A percentile compares a stretch with the other conserved stretches of the same genome.
Conservation (phyloP, 1,140 invertebrate genomes). For the Drosophila chauvacae region DNA sequence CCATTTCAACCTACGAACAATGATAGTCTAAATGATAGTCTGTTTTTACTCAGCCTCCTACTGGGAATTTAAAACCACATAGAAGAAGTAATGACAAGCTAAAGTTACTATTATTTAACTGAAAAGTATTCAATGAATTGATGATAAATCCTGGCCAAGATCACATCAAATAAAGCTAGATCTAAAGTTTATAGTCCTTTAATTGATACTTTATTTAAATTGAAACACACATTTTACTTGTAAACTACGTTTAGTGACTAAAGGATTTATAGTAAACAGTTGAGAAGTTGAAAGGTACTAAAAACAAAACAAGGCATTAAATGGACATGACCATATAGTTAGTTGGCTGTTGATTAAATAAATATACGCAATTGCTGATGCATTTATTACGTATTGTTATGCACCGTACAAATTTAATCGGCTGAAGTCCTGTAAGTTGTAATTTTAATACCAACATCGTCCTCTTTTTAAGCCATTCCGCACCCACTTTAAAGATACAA, state of each 20-base stretch:
- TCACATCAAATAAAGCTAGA: not conserved
- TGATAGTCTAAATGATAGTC: not conserved
- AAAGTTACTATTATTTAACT: not conserved
- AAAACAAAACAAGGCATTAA: not conserved
- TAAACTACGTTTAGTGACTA: not conserved
- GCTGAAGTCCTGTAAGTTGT: not conserved
- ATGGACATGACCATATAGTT: not conserved
- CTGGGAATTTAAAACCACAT: not conserved
- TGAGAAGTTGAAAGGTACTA: not conserved
- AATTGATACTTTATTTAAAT: conserved; percentile 16
- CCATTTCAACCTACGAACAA: not conserved
- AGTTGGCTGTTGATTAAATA: not conserved
- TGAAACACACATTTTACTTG: not conserved
- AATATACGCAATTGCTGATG: no score
- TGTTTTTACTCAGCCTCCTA: not conserved
- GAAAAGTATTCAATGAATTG: no score
- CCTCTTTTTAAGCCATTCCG: conserved; percentile 6
- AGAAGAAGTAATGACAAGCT: not conserved
- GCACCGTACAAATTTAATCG: not conserved
- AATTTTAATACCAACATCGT: not conserved
- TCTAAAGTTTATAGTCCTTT: conserved; percentile 13
- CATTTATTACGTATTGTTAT: not conserved
- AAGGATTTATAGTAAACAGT: conserved; percentile 3
- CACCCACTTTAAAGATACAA: conserved; percentile 22
- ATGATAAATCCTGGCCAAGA: not conserved